Evolutionary conservation across 2,113 vertebrate species (phyloP).

Genomic region (Heliornis fulica): DNA sequence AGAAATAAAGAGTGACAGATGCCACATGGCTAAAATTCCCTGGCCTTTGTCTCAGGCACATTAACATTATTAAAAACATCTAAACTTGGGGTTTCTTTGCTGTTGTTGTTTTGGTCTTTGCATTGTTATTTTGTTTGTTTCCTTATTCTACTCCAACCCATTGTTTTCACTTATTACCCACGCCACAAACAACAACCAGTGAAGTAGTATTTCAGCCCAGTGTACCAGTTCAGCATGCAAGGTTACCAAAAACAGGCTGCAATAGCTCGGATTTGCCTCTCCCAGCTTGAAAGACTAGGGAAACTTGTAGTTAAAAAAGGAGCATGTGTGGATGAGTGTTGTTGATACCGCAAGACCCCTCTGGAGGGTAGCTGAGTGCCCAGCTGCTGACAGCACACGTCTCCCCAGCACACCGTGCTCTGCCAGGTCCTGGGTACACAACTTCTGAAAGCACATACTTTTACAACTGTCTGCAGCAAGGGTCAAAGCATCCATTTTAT

Average conservation of each 20-base stretch:
- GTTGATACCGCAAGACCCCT: not conserved
- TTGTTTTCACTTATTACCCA: slow-evolving; percentile 69
- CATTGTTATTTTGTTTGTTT: slow-evolving; percentile 61
- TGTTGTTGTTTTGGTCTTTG: slow-evolving; percentile 41
- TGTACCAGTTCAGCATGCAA: not conserved
- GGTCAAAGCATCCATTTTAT: not conserved
- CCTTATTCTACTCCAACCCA: slow-evolving; percentile 43
- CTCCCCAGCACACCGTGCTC: not conserved
- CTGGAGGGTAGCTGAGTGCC: not conserved
- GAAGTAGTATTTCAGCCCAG: slow-evolving; percentile 14
- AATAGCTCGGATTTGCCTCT: not conserved
- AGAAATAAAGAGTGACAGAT: slow-evolving; percentile 60
- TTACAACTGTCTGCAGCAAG: not conserved
- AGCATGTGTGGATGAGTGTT: not conserved
- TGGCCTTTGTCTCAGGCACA: slow-evolving; percentile 50
- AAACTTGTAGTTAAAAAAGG: not conserved
- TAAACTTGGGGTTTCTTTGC: not conserved
- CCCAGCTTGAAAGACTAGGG: not conserved
- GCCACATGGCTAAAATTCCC: slow-evolving; percentile 55
- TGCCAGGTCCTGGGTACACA: not conserved
- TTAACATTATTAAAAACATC: slow-evolving; percentile 63
- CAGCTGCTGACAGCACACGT: not conserved
- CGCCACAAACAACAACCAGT: slow-evolving; percentile 41
- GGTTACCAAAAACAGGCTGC: not conserved
- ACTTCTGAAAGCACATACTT: not conserved